Conservation (phyloP, 92 coral and sea anemone species). For the Palythoa heliodiscus region DNA sequence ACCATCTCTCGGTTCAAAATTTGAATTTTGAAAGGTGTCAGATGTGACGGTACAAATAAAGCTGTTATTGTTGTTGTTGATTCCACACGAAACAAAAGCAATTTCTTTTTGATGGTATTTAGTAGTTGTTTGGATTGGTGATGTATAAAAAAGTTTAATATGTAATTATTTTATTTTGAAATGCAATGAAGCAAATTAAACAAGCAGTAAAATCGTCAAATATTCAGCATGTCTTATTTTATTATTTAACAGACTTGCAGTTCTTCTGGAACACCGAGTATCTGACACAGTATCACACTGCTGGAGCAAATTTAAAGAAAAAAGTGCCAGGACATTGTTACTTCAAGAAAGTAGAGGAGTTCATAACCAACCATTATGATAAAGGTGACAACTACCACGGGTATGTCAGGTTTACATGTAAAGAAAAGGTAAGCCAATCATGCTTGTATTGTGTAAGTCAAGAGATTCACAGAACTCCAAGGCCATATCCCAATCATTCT, state of each 20-base stretch:
- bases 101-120: background rate
- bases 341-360: background rate
- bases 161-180: constrained; percentile 7
- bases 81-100: constrained; percentile 10
- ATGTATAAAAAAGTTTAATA: background rate
- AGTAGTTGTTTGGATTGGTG: background rate
- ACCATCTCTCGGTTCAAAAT: too few species aligned
- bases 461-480: background rate
- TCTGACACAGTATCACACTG: constrained; percentile 5
- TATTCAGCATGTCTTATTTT: background rate
- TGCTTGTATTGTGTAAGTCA: background rate
- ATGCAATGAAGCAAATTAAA: constrained; percentile 6
- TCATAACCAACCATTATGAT: constrained; percentile 1
- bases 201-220: constrained; percentile 3
- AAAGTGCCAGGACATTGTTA: constrained; percentile 18
- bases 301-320: constrained; percentile 9
- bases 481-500: constrained; percentile 11
- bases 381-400: constrained; percentile 13
- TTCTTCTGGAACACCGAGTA: background rate
- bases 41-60: too few species aligned
- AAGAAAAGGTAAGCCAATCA: constrained; percentile 19
- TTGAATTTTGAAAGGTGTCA: too few species aligned
- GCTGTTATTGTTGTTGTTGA: too few species aligned
- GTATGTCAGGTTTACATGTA: background rate
- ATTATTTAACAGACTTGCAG: background rate